Percentiles rank a stretch among this genome's conserved stretches.
phyloP scores from a whole-genome alignment of 2,113 vertebrate genomes.

The Mus musculus region GRCm39 chr11:15571001-15571500 shows the following conservation, averaged over 20 bases:
- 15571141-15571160: background rate
- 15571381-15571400: slow-evolving; percentile 13
- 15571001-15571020: background rate
- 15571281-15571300: background rate
- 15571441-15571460: background rate
- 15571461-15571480: slow-evolving; percentile 20
- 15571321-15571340: background rate
- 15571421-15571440: slow-evolving; percentile 14
- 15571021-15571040: background rate
- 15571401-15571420: slow-evolving; percentile 22
- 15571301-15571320: background rate
- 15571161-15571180: background rate
- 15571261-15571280: background rate
- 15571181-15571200: background rate
- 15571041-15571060: background rate
- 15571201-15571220: background rate
- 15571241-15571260: slow-evolving; percentile 17
- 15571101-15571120: background rate
- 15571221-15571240: background rate
- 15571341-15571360: slow-evolving; percentile 25
- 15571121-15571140: background rate
- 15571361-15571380: slow-evolving; percentile 9
- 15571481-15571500: slow-evolving; percentile 42
- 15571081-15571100: background rate
- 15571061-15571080: background rate